phyloP scores from a whole-genome alignment of 2,888 invertebrate species.

The Andrena marginata region DNA sequence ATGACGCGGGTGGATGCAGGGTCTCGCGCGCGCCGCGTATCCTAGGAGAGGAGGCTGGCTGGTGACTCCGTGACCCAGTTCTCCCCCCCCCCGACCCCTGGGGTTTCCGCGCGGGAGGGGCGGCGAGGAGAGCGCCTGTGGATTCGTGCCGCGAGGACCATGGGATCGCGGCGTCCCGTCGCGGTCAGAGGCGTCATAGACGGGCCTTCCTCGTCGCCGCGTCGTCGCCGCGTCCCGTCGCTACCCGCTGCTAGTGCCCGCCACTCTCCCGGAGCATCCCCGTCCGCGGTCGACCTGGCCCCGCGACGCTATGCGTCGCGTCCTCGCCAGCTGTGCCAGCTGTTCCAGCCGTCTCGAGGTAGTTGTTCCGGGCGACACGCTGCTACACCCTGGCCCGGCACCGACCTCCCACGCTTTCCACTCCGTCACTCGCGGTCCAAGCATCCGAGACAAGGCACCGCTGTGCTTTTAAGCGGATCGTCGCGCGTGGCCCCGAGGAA shows the following conservation, averaged over 20 bases:
- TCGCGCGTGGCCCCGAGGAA: neutral
- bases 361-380: constrained; percentile 45
- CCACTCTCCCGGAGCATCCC: constrained; percentile 15
- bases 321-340: constrained; percentile 75
- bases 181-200: constrained; percentile 32
- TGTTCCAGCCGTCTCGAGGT: constrained; percentile 77
- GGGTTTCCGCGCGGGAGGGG: neutral
- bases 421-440: neutral
- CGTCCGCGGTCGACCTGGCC: constrained; percentile 20
- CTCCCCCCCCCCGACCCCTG: constrained; percentile 37
- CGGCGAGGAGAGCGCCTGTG: neutral
- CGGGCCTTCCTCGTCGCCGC: constrained; percentile 25
- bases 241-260: neutral
- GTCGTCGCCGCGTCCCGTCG: constrained; percentile 7
- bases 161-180: constrained; percentile 46
- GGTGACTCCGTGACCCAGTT: constrained; percentile 68
- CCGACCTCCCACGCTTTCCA: neutral
- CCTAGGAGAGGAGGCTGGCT: constrained; percentile 46
- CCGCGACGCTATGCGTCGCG: constrained; percentile 72
- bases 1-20: constrained; percentile 4
- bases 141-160: constrained; percentile 44
- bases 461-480: no score
- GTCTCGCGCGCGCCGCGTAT: constrained; percentile 16
- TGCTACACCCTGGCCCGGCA: constrained; percentile 12
- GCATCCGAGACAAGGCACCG: no score